Base-by-base conservation (phyloP, 2,888 invertebrate species). In the Muscina levida region DNA sequence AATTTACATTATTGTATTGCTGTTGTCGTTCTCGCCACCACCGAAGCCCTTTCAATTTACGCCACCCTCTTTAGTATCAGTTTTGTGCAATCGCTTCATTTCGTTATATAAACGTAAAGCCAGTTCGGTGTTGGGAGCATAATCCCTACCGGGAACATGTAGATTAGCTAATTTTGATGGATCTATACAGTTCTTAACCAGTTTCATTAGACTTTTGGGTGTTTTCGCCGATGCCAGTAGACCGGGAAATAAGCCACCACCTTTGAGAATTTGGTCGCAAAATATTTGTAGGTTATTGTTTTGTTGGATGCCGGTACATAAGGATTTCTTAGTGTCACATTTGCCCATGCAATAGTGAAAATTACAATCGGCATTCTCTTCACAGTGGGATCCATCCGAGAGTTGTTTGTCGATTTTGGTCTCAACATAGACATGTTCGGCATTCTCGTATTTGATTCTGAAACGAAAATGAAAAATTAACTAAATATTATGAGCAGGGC, bases 251-350 rank as follows among this genome's bases (percentile, higher is more conserved):
- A 87, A 84, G 22, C 88, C 85, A 15, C 85, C 85, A 31, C 89
- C 88, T 53, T 87, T 83, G 8, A 89, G 85, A 15, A 90, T 84
- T 79, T 89, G 85, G 10, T 87, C 86, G 65, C 90, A 90, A 48
- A 88, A 88, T 79, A 90, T 88, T 82, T 90, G 89, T 56, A 89
- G 86, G 83, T 90, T 90, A 79, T 88, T 89, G 77, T 90, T 90
- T 80, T 88, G 89, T 80, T 90, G 90, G 22, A 87, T 83, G 31
- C 87, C 87, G 15, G 82, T 85, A 79, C 90, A 90, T 13, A 85
- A 79, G n/a, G 84, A 85, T 4, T 84, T 82, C n/a, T 85, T 83
- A 2, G 78, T 65, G 82, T 90, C 88, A 83, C 90, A 90, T 72
- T 86, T 84, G 0, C 90, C 90, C 11, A 86, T 83, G 46, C 90